Percentiles rank a stretch among this genome's conserved stretches.
Evolutionary conservation across 2,888 invertebrate species (phyloP).

Genomic region (Acleris sparsana): DNA sequence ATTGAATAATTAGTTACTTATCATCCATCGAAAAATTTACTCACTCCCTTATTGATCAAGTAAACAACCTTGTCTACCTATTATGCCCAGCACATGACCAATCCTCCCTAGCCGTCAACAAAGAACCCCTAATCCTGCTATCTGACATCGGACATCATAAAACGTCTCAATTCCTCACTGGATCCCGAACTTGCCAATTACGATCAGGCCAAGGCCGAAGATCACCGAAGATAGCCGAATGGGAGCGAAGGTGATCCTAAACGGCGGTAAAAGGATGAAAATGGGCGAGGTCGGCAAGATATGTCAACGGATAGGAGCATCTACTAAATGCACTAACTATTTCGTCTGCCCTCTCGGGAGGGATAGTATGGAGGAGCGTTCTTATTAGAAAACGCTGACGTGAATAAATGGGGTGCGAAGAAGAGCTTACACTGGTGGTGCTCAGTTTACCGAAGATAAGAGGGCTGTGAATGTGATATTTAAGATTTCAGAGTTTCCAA

Average conservation of each 20-base stretch:
- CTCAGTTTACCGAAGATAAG: constrained; percentile 11
- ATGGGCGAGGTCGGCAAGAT: constrained; percentile 48
- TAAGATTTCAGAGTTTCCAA: background rate
- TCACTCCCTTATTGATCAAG: background rate
- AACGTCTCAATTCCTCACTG: constrained; percentile 14
- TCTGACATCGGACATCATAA: constrained; percentile 28
- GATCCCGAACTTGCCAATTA: constrained; percentile 24
- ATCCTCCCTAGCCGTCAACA: background rate
- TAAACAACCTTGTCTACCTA: background rate
- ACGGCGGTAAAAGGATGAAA: constrained; percentile 53
- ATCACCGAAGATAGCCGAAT: constrained; percentile 26
- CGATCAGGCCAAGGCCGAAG: constrained; percentile 20
- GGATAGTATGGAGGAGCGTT: constrained; percentile 24
- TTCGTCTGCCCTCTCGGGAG: constrained; percentile 37
- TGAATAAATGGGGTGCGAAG: constrained; percentile 16
- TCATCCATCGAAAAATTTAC: background rate
- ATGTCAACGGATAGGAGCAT: constrained; percentile 53
- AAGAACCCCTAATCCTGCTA: constrained; percentile 17
- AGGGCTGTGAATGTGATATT: background rate
- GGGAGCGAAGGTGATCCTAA: constrained; percentile 38
- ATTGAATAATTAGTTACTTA: too few relatives aligned
- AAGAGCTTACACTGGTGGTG: constrained; percentile 27
- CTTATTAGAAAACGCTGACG: constrained; percentile 37
- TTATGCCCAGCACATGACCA: background rate
- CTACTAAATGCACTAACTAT: constrained; percentile 50